A percentile compares a stretch with the other conserved stretches of the same genome.
Evolutionary conservation across 2,888 invertebrate species (phyloP).

Genomic region (Meandrusa payeni): DNA sequence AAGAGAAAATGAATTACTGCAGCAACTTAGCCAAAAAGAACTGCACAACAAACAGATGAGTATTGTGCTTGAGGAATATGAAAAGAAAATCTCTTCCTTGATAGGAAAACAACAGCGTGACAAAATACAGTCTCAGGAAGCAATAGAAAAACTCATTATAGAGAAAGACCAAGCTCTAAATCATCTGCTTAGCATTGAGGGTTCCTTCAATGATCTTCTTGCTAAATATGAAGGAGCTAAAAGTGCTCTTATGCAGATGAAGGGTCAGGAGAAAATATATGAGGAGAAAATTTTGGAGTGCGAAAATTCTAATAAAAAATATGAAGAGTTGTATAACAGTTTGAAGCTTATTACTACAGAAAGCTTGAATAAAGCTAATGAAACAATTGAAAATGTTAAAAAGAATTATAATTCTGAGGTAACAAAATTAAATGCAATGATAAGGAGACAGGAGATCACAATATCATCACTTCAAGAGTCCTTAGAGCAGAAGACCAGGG

Average conservation of each 20-base stretch:
- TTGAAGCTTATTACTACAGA: slow-evolving; percentile 92
- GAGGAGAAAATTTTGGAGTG: slow-evolving; percentile 84
- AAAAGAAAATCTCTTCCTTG: slow-evolving; percentile 87
- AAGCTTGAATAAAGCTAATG: slow-evolving; percentile 86
- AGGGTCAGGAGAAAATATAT: slow-evolving; percentile 84
- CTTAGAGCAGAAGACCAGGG: slow-evolving; percentile 91
- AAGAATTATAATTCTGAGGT: slow-evolving; percentile 89
- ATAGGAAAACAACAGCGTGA: slow-evolving; percentile 87
- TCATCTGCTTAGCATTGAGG: slow-evolving; percentile 81
- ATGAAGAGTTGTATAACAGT: slow-evolving; percentile 90
- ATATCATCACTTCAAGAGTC: slow-evolving; percentile 90
- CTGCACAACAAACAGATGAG: slow-evolving; percentile 78
- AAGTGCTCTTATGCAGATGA: slow-evolving; percentile 70
- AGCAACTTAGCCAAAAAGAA: slow-evolving; percentile 59
- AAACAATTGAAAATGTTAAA: slow-evolving; percentile 87
- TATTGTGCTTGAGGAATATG: slow-evolving; percentile 88
- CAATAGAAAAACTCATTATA: slow-evolving; percentile 64
- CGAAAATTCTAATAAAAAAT: slow-evolving; percentile 84
- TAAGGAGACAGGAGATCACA: slow-evolving; percentile 93
- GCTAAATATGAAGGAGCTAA: slow-evolving; percentile 84
- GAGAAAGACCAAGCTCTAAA: slow-evolving; percentile 81
- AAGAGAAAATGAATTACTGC: slow-evolving; percentile 53
- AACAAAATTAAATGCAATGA: slow-evolving; percentile 90
- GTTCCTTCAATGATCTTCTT: slow-evolving; percentile 83
- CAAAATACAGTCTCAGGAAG: slow-evolving; percentile 72